Base-by-base conservation (phyloP, 2,113 vertebrate species). In the Cisticola juncidis region DNA sequence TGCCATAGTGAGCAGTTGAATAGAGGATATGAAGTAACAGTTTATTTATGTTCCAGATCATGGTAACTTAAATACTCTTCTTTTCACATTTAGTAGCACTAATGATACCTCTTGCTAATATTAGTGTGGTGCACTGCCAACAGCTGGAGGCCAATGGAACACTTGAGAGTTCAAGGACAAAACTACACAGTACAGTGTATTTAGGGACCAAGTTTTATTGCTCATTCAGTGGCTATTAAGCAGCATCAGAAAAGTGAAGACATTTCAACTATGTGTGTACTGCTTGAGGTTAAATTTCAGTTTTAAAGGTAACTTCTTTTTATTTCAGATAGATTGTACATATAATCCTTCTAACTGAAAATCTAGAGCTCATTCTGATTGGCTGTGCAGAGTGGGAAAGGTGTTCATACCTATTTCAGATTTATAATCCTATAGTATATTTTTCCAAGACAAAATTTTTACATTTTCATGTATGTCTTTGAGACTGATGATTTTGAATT, bases 21-120 rank as follows among this genome's bases (percentile, higher is more conserved):
- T 2, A 86, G 58, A 92, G 76, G 33, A 58, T 77, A 62, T 24
- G 50, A 88, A 94, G 21, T 79, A 79, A 79, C 31, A 64, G n/a
- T 56, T 84, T 92, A 31, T 94, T 93, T 92, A 45, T 57, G 53
- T 88, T 94, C 36, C 89, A 72, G 65, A 94, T 56, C 50, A 65
- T 4, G 57, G 69, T 23, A 70, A 62, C 44, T 81, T 47, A 85
- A 81, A 83, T 90, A 70, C 20, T 81, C 62, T 29, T 87, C 57
- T 86, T 61, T 47, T 88, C 57, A 69, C 78, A 53, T 81, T 92
- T 54, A 77, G 51, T 64, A 90, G 60, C 74, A 64, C 35, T 70
- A 58, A 74, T 64, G 72, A 79, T 88, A 78, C 25, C 24, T 71
- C 44, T 82, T 77, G 36, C 57, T 50, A 44, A 65, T 38, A 80